phyloP scores from a whole-genome alignment of 1,140 invertebrate genomes.

The Drosophila erecta region DNA sequence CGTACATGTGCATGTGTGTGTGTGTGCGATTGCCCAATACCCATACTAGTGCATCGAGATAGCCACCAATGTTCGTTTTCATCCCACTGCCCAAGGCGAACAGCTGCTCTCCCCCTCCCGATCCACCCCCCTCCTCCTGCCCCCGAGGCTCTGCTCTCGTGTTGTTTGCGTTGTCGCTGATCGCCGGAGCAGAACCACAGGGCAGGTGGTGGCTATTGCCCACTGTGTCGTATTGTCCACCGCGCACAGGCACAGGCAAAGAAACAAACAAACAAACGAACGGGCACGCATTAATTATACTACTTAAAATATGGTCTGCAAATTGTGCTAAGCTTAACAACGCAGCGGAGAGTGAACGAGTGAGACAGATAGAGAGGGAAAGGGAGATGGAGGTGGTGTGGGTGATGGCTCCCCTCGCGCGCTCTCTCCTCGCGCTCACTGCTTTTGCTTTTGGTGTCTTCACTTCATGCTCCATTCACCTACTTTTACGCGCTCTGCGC shows the following conservation, averaged over 20 bases:
- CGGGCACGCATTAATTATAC: slow-evolving; percentile 72
- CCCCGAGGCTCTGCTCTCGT: slow-evolving; percentile 2
- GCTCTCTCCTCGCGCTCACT: slow-evolving; percentile 8
- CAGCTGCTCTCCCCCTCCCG: slow-evolving; percentile 45
- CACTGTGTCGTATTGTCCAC: slow-evolving; percentile 1
- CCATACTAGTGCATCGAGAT: slow-evolving; percentile 22
- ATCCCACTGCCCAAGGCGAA: slow-evolving; percentile 65
- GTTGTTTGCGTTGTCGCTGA: slow-evolving; percentile 55
- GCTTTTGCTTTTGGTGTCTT: slow-evolving; percentile 46
- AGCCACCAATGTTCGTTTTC: slow-evolving; percentile 59
- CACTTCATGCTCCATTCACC: slow-evolving; percentile 83
- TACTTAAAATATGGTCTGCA: slow-evolving; percentile 43
- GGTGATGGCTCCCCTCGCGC: slow-evolving; percentile 13
- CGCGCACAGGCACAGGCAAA: not conserved
- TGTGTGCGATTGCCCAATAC: slow-evolving; percentile 58
- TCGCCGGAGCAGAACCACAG: slow-evolving; percentile 73
- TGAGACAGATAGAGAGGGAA: not conserved
- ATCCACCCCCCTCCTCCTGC: not conserved
- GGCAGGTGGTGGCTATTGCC: slow-evolving; percentile 73
- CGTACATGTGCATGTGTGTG: slow-evolving; percentile 5
- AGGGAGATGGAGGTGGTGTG: slow-evolving; percentile 13
- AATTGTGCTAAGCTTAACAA: slow-evolving; percentile 20
- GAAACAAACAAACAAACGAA: slow-evolving; percentile 34
- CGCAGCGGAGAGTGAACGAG: slow-evolving; percentile 6
- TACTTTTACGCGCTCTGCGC: slow-evolving; percentile 77